Conservation (phyloP, 2,888 invertebrate species). For the Zeuzera pyrina region DNA sequence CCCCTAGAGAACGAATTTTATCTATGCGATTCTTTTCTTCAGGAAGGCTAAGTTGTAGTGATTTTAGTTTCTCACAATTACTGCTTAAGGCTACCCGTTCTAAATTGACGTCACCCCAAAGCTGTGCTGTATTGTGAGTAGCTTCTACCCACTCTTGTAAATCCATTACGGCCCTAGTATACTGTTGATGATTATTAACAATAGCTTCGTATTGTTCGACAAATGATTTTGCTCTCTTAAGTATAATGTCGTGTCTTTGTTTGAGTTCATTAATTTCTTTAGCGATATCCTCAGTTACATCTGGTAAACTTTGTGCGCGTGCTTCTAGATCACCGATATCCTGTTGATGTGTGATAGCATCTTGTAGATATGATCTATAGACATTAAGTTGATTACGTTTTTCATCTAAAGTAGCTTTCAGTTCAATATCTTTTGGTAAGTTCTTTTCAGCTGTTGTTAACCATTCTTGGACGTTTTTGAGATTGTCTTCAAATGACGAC, state of each 20-base stretch:
- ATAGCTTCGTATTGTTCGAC: slow-evolving; percentile 90
- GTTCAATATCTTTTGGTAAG: slow-evolving; percentile 83
- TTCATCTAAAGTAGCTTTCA: slow-evolving; percentile 91
- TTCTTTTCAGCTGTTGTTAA: slow-evolving; percentile 81
- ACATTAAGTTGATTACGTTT: slow-evolving; percentile 90
- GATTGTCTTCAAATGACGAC: slow-evolving; percentile 92
- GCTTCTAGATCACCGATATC: slow-evolving; percentile 86
- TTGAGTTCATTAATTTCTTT: slow-evolving; percentile 79
- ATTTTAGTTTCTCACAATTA: slow-evolving; percentile 88
- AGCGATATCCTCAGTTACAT: slow-evolving; percentile 82
- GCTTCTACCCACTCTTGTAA: slow-evolving; percentile 91
- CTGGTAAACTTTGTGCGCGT: slow-evolving; percentile 85
- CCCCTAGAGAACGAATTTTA: slow-evolving; percentile 86
- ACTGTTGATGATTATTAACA: slow-evolving; percentile 91
- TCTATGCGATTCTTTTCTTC: slow-evolving; percentile 90
- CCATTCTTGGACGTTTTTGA: slow-evolving; percentile 86
- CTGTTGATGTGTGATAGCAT: slow-evolving; percentile 88
- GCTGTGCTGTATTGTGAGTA: slow-evolving; percentile 84
- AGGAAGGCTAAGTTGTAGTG: slow-evolving; percentile 82
- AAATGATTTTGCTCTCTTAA: slow-evolving; percentile 80
- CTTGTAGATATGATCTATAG: slow-evolving; percentile 87
- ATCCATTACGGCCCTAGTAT: slow-evolving; percentile 89
- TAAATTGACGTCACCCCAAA: slow-evolving; percentile 88
- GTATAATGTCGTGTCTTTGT: slow-evolving; percentile 80
- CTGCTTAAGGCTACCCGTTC: slow-evolving; percentile 89